Percentiles rank a stretch among this genome's conserved stretches.
phyloP scores from a whole-genome alignment of 37 sponge, comb jelly and placozoan species.

The Aplysina aerophoba region DNA sequence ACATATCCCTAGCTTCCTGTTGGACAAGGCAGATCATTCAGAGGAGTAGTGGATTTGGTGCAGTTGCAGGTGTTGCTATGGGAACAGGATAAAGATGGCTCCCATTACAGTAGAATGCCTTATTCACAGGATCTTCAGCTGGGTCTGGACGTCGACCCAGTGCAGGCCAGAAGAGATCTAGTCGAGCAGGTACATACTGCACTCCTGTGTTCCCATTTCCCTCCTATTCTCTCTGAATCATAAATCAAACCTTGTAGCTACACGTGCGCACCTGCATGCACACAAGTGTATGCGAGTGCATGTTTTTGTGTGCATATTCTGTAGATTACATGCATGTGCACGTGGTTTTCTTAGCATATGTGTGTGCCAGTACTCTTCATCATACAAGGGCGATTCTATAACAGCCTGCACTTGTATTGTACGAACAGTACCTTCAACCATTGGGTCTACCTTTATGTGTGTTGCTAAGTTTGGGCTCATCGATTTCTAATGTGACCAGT shows the following conservation, averaged over 20 bases:
- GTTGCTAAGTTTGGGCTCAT: too few relatives aligned
- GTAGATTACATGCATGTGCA: too few relatives aligned
- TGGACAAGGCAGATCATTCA: conserved; percentile 63
- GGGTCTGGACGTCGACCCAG: neutral
- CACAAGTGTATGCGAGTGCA: neutral
- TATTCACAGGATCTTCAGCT: neutral
- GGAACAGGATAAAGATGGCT: conserved; percentile 43
- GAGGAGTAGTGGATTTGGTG: conserved; percentile 79
- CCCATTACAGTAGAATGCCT: conserved; percentile 30
- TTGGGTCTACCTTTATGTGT: too few relatives aligned
- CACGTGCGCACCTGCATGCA: neutral
- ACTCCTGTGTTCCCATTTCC: neutral
- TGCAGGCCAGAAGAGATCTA: conserved; percentile 29
- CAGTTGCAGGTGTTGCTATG: conserved; percentile 58
- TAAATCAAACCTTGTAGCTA: too few relatives aligned
- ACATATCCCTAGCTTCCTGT: conserved; percentile 67
- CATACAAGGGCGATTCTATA: too few relatives aligned
- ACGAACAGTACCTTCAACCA: too few relatives aligned
- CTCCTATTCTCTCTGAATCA: too few relatives aligned
- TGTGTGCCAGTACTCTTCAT: too few relatives aligned
- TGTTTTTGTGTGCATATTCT: neutral
- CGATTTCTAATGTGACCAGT: too few relatives aligned
- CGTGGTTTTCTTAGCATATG: too few relatives aligned
- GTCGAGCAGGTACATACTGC: conserved; percentile 34
- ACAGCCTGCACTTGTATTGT: too few relatives aligned